A percentile compares a stretch with the other conserved stretches of the same genome.
These are phyloP conservation scores for Zelleria hepariella DNA, from an alignment of 2,888 invertebrate genomes.

Conservation along the genomic window DNA sequence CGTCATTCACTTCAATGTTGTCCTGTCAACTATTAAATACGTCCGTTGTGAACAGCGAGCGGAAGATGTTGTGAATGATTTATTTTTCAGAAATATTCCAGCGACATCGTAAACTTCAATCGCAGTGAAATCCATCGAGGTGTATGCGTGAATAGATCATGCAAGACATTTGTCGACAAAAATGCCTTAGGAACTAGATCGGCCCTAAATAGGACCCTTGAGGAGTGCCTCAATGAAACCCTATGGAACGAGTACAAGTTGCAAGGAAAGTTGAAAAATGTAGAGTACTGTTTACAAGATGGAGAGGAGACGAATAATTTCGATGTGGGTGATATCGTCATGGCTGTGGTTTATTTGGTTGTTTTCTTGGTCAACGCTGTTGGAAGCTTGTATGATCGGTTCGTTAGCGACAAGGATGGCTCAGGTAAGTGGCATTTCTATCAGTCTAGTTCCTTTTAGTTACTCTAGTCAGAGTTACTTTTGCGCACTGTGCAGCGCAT, in stretches of 20 bases:
- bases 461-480: too few relatives aligned
- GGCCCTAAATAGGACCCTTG: conserved; percentile 35
- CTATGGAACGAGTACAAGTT: conserved; percentile 37
- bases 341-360: conserved; percentile 1
- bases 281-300: neutral
- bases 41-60: neutral
- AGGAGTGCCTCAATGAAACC: conserved; percentile 44
- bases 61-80: too few relatives aligned
- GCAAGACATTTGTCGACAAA: conserved; percentile 26
- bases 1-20: neutral
- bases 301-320: neutral
- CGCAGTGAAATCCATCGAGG: conserved; percentile 47
- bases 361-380: neutral
- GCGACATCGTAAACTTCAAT: conserved; percentile 46
- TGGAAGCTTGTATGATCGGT: conserved; percentile 2
- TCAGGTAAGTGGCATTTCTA: conserved; percentile 23
- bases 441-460: conserved; percentile 34
- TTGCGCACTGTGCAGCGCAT: too few relatives aligned
- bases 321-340: neutral
- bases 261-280: conserved; percentile 21
- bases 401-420: neutral
- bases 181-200: conserved; percentile 17
- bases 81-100: conserved; percentile 41
- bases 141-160: conserved; percentile 39
- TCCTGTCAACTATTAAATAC: neutral